A percentile compares a stretch with the other conserved stretches of the same genome.
phyloP scores from a whole-genome alignment of 2,888 invertebrate genomes.

The Plebejus anna region DNA sequence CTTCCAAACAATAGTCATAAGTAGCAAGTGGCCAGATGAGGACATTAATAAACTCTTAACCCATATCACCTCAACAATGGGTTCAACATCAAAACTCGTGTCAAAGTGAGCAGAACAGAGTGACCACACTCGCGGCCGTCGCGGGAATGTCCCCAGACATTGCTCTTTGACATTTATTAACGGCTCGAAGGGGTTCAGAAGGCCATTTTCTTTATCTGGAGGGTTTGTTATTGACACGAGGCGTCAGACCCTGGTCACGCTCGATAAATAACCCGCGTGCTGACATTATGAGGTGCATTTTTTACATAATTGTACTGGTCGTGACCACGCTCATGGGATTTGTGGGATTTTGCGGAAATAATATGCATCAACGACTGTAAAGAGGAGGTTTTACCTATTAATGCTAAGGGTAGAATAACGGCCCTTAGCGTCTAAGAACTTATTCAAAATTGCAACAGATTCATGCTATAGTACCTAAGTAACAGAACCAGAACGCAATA shows the following conservation, averaged over 20 bases:
- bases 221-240: slow-evolving; percentile 43
- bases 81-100: neutral
- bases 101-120: slow-evolving; percentile 13
- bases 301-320: slow-evolving; percentile 15
- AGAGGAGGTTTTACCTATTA: too few species aligned
- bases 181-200: slow-evolving; percentile 60
- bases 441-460: too few species aligned
- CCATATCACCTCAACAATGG: neutral
- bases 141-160: slow-evolving; percentile 30
- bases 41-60: neutral
- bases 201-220: slow-evolving; percentile 55
- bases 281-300: slow-evolving; percentile 23
- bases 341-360: neutral
- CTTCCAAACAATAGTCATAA: too few species aligned
- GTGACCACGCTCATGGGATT: neutral
- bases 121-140: slow-evolving; percentile 6
- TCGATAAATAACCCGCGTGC: slow-evolving; percentile 35
- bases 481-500: too few species aligned
- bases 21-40: neutral
- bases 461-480: too few species aligned
- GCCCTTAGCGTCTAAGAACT: too few species aligned
- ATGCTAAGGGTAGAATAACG: too few species aligned
- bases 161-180: slow-evolving; percentile 69
- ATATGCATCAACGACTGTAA: neutral
- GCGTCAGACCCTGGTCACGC: slow-evolving; percentile 35